Percentiles rank a stretch among this genome's conserved stretches.
These are phyloP conservation scores for Oophaga pumilio DNA, from an alignment of 2,113 vertebrate genomes.

Conservation along the genomic window DNA sequence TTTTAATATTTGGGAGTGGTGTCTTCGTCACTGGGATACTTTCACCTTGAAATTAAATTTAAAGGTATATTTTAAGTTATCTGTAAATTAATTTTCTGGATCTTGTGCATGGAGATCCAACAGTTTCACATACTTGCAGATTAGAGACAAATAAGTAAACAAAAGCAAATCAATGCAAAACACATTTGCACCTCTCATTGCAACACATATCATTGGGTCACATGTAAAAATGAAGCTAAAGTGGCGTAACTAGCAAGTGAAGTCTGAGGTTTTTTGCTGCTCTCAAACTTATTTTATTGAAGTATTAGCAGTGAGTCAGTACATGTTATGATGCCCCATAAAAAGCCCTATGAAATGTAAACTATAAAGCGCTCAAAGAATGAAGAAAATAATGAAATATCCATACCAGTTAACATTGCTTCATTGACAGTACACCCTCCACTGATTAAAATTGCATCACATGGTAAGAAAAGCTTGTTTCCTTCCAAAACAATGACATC, in stretches of 20 bases:
- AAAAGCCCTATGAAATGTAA: too few relatives aligned
- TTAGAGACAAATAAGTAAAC: too few relatives aligned
- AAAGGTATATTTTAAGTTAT: neutral
- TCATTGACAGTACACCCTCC: slow-evolving; percentile 73
- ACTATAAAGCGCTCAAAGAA: neutral
- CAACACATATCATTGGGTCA: too few relatives aligned
- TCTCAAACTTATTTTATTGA: too few relatives aligned
- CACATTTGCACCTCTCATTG: neutral
- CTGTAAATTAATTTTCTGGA: neutral
- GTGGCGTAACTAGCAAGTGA: too few relatives aligned
- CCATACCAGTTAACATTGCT: slow-evolving; percentile 73
- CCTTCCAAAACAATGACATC: slow-evolving; percentile 66
- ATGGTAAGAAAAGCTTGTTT: slow-evolving; percentile 63
- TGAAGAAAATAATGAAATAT: neutral
- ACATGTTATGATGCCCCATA: too few relatives aligned
- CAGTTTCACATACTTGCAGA: neutral
- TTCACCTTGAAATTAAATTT: slow-evolving; percentile 67
- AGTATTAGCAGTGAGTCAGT: too few relatives aligned
- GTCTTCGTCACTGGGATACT: slow-evolving; percentile 73
- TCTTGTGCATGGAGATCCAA: neutral
- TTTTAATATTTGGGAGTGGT: slow-evolving; percentile 59
- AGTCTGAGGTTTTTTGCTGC: too few relatives aligned
- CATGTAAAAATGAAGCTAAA: too few relatives aligned
- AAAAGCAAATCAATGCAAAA: neutral
- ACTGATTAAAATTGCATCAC: slow-evolving; percentile 69